A percentile compares a stretch with the other conserved stretches of the same genome.
phyloP scores from a whole-genome alignment of 2,888 invertebrate species.

The Stegana nigrithorax region DNA sequence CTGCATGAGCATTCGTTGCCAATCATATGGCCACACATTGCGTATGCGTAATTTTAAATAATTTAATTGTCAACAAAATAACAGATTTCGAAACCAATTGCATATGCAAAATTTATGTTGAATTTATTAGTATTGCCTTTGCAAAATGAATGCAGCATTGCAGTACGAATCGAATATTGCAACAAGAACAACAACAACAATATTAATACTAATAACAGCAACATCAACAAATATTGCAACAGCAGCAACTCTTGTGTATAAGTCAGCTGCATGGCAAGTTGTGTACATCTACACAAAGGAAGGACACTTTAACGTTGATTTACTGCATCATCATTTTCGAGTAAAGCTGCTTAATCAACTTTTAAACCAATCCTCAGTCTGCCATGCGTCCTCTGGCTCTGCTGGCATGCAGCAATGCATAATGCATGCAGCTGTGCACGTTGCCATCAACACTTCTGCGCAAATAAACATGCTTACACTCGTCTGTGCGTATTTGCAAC shows the following conservation, averaged over 20 bases:
- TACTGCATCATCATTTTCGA: background rate
- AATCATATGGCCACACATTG: background rate
- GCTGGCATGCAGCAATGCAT: background rate
- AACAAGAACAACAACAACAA: background rate
- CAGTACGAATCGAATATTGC: background rate
- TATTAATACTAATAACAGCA: background rate
- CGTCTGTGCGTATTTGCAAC: background rate
- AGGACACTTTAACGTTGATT: background rate
- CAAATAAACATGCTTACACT: background rate
- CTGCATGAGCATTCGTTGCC: background rate
- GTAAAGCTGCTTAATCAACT: conserved; percentile 21
- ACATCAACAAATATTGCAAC: background rate
- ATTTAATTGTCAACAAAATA: conserved; percentile 5
- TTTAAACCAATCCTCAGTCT: conserved; percentile 2
- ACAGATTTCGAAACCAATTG: background rate
- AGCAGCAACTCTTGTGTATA: too few species aligned
- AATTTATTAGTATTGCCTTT: background rate
- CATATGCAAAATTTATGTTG: background rate
- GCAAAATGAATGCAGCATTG: background rate
- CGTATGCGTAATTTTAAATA: background rate
- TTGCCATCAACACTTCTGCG: background rate
- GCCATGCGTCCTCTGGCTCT: background rate
- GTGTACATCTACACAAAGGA: too few species aligned
- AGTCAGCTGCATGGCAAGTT: too few species aligned
- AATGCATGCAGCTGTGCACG: background rate